Evolutionary conservation across 2,888 invertebrate genomes (phyloP).

Genomic region (Brachyptera putata): DNA sequence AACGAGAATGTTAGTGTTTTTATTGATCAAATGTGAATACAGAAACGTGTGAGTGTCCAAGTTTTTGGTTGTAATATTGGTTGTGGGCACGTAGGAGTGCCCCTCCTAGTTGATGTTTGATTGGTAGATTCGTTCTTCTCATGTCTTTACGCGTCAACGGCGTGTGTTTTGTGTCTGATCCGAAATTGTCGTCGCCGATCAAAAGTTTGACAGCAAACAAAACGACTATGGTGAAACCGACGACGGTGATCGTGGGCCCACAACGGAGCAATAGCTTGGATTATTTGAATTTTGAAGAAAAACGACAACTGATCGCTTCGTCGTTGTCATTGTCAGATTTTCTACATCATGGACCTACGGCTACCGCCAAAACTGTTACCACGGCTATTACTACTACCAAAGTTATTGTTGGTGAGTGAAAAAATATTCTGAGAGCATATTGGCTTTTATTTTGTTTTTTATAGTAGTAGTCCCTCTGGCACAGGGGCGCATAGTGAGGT

Average conservation of each 20-base stretch:
- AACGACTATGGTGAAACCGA: conserved; percentile 26
- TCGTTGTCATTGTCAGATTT: conserved; percentile 84
- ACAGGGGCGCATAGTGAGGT: too few species aligned
- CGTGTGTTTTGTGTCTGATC: conserved; percentile 43
- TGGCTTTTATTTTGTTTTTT: too few species aligned
- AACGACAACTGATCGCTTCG: conserved; percentile 82
- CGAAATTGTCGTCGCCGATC: conserved; percentile 36
- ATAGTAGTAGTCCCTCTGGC: too few species aligned
- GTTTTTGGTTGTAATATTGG: background rate
- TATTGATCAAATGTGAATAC: conserved; percentile 8
- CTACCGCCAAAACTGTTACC: conserved; percentile 48
- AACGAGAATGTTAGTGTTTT: conserved; percentile 20
- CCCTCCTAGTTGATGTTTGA: too few species aligned
- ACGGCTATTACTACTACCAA: conserved; percentile 42
- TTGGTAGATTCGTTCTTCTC: background rate
- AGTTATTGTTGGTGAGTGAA: conserved; percentile 25
- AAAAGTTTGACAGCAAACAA: too few species aligned
- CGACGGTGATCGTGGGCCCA: conserved; percentile 54
- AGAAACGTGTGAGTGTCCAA: conserved; percentile 29
- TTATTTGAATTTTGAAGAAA: conserved; percentile 88
- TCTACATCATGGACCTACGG: conserved; percentile 57
- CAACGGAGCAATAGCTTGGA: conserved; percentile 80
- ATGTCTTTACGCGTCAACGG: conserved; percentile 46
- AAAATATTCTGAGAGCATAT: too few species aligned
- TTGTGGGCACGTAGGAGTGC: background rate